These are phyloP conservation scores for Clanis bilineata DNA, from an alignment of 2,888 invertebrate species.

Conservation along the genomic window DNA sequence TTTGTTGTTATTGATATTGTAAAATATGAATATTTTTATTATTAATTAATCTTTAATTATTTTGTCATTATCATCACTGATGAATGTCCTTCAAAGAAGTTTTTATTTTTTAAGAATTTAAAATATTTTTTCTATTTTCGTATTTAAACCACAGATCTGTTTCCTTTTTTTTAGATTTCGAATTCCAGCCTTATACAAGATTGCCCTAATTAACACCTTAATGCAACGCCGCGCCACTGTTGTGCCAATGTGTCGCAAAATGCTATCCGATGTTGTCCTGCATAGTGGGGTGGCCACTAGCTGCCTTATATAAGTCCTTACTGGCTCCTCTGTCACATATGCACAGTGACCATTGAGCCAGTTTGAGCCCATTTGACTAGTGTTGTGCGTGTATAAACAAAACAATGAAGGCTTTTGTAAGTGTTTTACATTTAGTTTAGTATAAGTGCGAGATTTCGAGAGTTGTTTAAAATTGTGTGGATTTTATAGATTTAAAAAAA, in stretches of 20 bases:
- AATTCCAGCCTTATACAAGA: slow-evolving; percentile 24
- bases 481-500: background rate
- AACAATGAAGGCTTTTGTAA: slow-evolving; percentile 71
- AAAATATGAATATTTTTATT: too few species aligned
- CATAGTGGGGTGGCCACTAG: slow-evolving; percentile 16
- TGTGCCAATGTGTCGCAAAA: slow-evolving; percentile 38
- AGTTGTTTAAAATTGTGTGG: background rate
- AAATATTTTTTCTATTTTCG: background rate
- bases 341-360: slow-evolving; percentile 42
- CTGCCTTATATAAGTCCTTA: slow-evolving; percentile 60
- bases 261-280: slow-evolving; percentile 18
- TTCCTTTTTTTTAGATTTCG: too few species aligned
- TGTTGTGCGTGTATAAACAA: slow-evolving; percentile 39
- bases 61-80: too few species aligned
- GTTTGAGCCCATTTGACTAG: slow-evolving; percentile 31
- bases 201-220: slow-evolving; percentile 25
- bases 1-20: too few species aligned
- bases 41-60: too few species aligned
- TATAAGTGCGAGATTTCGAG: too few species aligned
- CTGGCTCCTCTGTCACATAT: slow-evolving; percentile 47
- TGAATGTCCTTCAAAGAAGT: too few species aligned
- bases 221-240: slow-evolving; percentile 25
- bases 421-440: slow-evolving; percentile 34
- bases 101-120: too few species aligned
- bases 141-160: background rate